These are phyloP conservation scores for Lophotriccus pileatus DNA, from an alignment of 2,797 vertebrate species.

Conservation along the genomic window DNA sequence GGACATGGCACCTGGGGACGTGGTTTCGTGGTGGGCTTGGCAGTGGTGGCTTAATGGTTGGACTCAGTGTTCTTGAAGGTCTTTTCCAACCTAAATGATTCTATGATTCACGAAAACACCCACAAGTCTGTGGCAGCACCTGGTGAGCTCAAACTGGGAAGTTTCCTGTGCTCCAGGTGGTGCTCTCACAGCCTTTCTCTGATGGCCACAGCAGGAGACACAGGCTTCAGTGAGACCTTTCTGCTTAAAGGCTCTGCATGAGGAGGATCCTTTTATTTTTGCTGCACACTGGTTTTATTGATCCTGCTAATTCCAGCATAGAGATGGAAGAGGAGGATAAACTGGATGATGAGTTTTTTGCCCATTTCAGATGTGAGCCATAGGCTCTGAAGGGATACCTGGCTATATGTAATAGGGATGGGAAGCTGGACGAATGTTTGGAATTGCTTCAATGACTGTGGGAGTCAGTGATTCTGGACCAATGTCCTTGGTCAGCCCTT, in stretches of 20 bases:
- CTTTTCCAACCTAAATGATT: not conserved
- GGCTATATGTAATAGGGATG: no score
- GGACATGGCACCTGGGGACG: not conserved
- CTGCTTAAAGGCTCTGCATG: not conserved
- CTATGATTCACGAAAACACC: not conserved
- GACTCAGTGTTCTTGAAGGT: not conserved
- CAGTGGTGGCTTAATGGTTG: not conserved
- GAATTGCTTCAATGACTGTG: not conserved
- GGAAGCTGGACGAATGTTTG: not conserved
- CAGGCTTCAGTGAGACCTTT: accelerated
- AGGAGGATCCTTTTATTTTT: not conserved
- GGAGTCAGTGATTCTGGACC: not conserved
- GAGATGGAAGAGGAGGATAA: not conserved
- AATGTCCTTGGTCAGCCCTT: not conserved
- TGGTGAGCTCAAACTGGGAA: not conserved
- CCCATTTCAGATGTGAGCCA: not conserved
- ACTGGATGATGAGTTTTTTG: not conserved
- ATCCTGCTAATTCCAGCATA: not conserved
- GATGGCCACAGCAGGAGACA: not conserved
- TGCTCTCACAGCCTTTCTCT: not conserved
- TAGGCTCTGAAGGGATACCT: not conserved
- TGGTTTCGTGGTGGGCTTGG: not conserved
- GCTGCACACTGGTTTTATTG: not conserved
- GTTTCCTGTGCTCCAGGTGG: not conserved
- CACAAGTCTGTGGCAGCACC: not conserved